Base-by-base conservation (phyloP, 2,113 vertebrate species). In the Epinephelus fuscoguttatus region DNA sequence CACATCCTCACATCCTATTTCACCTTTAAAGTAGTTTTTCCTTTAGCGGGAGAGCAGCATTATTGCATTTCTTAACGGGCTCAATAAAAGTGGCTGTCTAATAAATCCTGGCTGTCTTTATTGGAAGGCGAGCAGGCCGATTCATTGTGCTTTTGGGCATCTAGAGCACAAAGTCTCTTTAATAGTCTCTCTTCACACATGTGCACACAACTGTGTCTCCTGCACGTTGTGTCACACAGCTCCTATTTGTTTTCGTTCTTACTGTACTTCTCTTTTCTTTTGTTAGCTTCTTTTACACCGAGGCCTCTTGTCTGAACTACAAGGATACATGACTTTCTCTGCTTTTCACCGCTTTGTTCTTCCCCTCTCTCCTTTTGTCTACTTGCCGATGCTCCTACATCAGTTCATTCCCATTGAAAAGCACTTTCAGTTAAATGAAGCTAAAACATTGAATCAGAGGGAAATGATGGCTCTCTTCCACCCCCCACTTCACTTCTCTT, bases 11-110 rank as follows among this genome's bases (percentile, higher is more conserved):
- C 50, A 14, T 84, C 70, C 68, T 62, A 30, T 74, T 72, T 89
- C 74, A 88, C 84, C 75, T 84, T 76, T 61, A 78, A 86, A 90
- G 50, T 84, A 84, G 42, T 45, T 45, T 45, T 45, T 45, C 42
- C 42, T 45, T 45, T 45, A 45, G 42, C 42, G 10, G 42, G 42
- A 45, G 60, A 63, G 62, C 40, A 6, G 40, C n/a, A 42, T 88
- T 83, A 83, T 81, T 78, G 70, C 75, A 63, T 84, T 81, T 66
- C 62, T 71, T 82, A 84, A 91, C 84, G 82, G 84, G 63, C 63
- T 63, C 73, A 83, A 75, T 88, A 47, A 85, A 90, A 87, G 74
- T 59, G 57, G 7, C 57, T 42, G 61, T 80, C 84, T 74, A 74
- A 84, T 87, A 85, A 90, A 92, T 84, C 70, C 55, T 56, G 27